Evolutionary conservation across 1,140 invertebrate genomes (phyloP).

Genomic region (Paraescarpia echinospica): DNA sequence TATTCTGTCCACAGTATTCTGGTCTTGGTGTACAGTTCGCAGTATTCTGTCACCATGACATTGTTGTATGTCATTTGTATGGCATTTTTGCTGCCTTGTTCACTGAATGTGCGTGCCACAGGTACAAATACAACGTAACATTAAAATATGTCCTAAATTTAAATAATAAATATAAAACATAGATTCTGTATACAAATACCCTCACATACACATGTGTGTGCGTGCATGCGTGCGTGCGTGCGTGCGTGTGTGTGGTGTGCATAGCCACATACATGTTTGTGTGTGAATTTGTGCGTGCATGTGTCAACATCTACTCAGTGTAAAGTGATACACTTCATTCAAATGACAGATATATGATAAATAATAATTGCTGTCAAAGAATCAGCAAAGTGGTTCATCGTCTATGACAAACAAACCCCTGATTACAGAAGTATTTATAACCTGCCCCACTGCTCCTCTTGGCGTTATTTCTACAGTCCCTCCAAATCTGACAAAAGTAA

Average conservation of each 20-base stretch:
- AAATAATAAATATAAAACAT: background rate
- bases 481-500: background rate
- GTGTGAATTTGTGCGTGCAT: background rate
- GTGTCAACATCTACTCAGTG: background rate
- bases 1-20: background rate
- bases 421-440: background rate
- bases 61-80: background rate
- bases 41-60: background rate
- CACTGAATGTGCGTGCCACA: background rate
- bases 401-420: background rate
- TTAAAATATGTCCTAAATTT: background rate
- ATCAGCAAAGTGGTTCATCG: background rate
- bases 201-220: background rate
- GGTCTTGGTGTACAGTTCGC: background rate
- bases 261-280: background rate
- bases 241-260: background rate
- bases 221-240: slow-evolving; percentile 6
- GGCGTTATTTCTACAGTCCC: background rate
- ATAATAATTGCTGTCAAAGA: too few species aligned
- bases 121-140: background rate
- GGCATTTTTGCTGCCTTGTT: background rate
- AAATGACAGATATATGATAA: too few species aligned
- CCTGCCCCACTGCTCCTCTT: too few species aligned
- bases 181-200: background rate
- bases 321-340: too few species aligned